phyloP scores from a whole-genome alignment of 2,888 invertebrate genomes.

The Polydrusus cervinus region DNA sequence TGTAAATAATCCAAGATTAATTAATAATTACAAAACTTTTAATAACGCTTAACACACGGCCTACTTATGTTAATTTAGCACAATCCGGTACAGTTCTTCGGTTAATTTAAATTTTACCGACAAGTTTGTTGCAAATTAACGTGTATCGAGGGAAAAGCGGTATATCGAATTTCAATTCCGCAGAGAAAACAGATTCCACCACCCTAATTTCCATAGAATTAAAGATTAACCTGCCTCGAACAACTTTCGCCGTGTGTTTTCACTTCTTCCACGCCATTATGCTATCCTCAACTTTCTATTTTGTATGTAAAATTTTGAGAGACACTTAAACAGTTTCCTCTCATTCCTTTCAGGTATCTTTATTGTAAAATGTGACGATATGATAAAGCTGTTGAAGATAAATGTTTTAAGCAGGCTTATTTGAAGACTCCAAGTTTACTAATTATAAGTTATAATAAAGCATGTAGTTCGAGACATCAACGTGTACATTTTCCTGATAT shows the following conservation, averaged over 20 bases:
- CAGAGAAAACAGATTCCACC: constrained; percentile 54
- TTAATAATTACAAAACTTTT: too few species aligned
- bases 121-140: constrained; percentile 15
- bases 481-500: too few species aligned
- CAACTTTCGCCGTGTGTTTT: constrained; percentile 39
- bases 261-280: constrained; percentile 28
- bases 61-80: too few species aligned
- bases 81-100: too few species aligned
- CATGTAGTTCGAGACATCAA: too few species aligned
- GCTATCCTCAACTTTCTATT: constrained; percentile 5
- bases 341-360: background rate
- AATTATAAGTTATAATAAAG: too few species aligned
- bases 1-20: too few species aligned
- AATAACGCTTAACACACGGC: too few species aligned
- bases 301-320: constrained; percentile 14
- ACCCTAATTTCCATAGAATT: constrained; percentile 60
- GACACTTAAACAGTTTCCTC: constrained; percentile 10
- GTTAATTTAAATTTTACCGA: constrained; percentile 3
- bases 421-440: background rate
- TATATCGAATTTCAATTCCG: constrained; percentile 24
- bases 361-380: background rate
- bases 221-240: constrained; percentile 57
- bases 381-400: background rate
- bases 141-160: constrained; percentile 14
- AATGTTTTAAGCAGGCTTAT: background rate